These are phyloP conservation scores for Nannospalax galili DNA, from an alignment of 2,113 vertebrate species.

Conservation along the genomic window DNA sequence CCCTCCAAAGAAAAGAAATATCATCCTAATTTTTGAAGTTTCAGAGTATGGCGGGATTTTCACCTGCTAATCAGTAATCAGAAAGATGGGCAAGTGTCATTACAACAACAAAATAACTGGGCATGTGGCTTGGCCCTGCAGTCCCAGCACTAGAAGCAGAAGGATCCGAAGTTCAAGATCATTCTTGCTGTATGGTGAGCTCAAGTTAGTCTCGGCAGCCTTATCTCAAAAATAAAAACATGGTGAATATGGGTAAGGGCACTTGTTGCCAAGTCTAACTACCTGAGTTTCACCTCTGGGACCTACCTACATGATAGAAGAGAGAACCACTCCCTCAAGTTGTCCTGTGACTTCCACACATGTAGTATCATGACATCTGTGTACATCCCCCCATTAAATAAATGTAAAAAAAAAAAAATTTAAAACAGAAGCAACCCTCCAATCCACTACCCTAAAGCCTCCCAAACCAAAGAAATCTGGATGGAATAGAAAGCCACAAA, in stretches of 20 bases:
- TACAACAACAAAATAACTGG: not conserved
- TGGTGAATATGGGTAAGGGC: not conserved
- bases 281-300: not conserved
- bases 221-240: not conserved
- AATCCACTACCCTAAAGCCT: not conserved
- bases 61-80: not conserved
- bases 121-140: rapidly evolving
- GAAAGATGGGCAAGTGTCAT: not conserved
- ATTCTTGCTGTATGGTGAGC: not conserved
- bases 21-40: slow-evolving; percentile 7
- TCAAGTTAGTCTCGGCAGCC: not conserved
- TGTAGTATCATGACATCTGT: too few species aligned
- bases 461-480: not conserved
- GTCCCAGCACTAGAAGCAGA: not conserved
- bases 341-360: not conserved
- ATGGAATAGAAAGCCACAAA: not conserved
- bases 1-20: not conserved
- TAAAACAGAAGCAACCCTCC: too few species aligned
- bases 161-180: not conserved
- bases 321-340: not conserved
- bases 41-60: not conserved
- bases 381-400: too few species aligned
- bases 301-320: not conserved
- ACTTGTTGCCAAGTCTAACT: not conserved
- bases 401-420: not conserved